phyloP scores from a whole-genome alignment of 2,888 invertebrate genomes.

The Lasioglossum lativentre region DNA sequence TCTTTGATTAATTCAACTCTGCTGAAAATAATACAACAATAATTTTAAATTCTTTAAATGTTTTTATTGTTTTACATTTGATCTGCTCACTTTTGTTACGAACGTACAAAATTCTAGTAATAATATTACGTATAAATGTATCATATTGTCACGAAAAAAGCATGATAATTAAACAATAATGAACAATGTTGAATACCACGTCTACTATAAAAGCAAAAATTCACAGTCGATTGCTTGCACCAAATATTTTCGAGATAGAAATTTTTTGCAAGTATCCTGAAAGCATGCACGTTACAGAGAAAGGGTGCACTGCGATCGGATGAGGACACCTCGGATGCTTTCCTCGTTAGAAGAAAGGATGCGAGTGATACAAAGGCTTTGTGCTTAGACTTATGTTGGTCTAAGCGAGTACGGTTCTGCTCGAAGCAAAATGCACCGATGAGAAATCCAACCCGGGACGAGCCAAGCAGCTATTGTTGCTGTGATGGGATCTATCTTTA shows the following conservation, averaged over 20 bases:
- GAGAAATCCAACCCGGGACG: slow-evolving; percentile 1
- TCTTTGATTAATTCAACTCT: no score
- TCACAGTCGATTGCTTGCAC: not conserved
- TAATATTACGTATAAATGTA: no score
- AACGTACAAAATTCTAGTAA: no score
- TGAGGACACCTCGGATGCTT: slow-evolving; percentile 9
- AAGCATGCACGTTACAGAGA: not conserved
- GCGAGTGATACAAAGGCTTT: slow-evolving; percentile 12
- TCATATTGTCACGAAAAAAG: no score
- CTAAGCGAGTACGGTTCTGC: slow-evolving; percentile 2
- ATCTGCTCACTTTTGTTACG: no score
- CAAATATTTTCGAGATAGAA: not conserved
- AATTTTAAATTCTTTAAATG: no score
- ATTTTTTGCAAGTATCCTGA: not conserved
- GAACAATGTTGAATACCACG: not conserved
- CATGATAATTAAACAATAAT: not conserved
- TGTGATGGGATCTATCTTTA: slow-evolving; percentile 13
- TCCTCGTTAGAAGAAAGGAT: slow-evolving; percentile 11
- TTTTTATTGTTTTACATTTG: no score
- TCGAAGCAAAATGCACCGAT: slow-evolving; percentile 7
- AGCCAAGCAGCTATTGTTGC: not conserved
- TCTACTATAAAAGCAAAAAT: not conserved
- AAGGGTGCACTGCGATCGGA: not conserved
- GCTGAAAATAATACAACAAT: no score
- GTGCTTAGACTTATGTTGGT: slow-evolving; percentile 8